Conservation (phyloP, 2,797 vertebrate species). For the Phataginus tricuspis region DNA sequence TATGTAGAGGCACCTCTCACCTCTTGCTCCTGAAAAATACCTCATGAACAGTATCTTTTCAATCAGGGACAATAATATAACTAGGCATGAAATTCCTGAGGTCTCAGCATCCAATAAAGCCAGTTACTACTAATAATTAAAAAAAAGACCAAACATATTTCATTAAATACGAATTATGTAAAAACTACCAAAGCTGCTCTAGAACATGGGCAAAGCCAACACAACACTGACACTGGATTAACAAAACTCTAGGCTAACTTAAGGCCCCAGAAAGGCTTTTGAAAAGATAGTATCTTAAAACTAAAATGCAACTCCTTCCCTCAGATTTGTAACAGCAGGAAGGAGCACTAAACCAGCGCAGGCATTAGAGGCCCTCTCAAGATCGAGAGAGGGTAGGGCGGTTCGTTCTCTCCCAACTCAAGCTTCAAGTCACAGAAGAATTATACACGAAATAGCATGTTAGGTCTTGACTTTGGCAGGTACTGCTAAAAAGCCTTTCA, state of each 20-base stretch:
- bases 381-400: accelerated
- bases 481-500: not conserved
- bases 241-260: not conserved
- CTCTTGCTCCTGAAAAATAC: not conserved
- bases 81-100: no score
- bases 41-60: not conserved
- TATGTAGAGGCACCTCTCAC: accelerated
- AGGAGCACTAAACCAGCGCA: not conserved
- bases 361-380: no score
- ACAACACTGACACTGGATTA: no score
- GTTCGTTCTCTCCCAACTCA: accelerated
- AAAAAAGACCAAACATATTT: not conserved
- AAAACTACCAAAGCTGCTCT: not conserved
- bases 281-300: not conserved
- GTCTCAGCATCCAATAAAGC: not conserved
- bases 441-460: accelerated
- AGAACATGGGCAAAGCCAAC: not conserved
- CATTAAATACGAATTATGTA: not conserved
- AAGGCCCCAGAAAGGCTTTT: not conserved
- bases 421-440: not conserved
- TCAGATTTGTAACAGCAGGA: no score
- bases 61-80: not conserved
- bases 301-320: not conserved
- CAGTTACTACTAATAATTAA: not conserved
- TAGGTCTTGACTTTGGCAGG: no score